phyloP scores from a whole-genome alignment of 30 jellyfish, hydroid and myxozoan genomes.

The Aurelia aurita complex sp. Pacific region DNA sequence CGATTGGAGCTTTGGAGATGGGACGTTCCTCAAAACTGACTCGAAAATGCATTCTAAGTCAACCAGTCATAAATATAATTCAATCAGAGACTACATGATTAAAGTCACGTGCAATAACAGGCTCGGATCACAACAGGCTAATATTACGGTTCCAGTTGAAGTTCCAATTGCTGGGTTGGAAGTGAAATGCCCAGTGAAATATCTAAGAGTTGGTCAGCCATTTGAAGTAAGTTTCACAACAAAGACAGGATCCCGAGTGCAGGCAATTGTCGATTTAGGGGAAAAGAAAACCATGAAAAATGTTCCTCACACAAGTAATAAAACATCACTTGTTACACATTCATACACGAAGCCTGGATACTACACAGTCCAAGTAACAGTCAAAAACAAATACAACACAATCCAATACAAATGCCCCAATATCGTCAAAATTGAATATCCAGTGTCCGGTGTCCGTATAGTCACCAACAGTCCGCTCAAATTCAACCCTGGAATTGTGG shows the following conservation, averaged over 20 bases:
- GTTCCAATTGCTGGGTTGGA: slow-evolving; percentile 67
- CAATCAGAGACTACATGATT: slow-evolving; percentile 55
- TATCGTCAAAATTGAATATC: slow-evolving; percentile 62
- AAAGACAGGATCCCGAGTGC: slow-evolving; percentile 78
- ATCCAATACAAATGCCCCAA: slow-evolving; percentile 38
- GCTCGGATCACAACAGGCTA: slow-evolving; percentile 53
- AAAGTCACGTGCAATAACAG: slow-evolving; percentile 76
- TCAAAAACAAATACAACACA: slow-evolving; percentile 48
- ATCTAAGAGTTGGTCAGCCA: slow-evolving; percentile 44
- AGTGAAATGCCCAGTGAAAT: slow-evolving; percentile 73
- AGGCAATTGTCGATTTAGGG: slow-evolving; percentile 46
- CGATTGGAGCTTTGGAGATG: slow-evolving; percentile 89
- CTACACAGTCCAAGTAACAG: slow-evolving; percentile 45
- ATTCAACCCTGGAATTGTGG: slow-evolving; percentile 67
- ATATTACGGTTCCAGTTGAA: slow-evolving; percentile 61
- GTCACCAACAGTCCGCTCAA: slow-evolving; percentile 81
- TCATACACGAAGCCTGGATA: slow-evolving; percentile 65
- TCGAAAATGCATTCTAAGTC: slow-evolving; percentile 30
- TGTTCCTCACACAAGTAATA: neutral
- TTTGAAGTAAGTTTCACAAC: slow-evolving; percentile 25
- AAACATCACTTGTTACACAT: slow-evolving; percentile 15
- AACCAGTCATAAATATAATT: slow-evolving; percentile 39
- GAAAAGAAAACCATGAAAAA: slow-evolving; percentile 17
- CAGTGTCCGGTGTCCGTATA: slow-evolving; percentile 62
- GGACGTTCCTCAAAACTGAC: slow-evolving; percentile 53